phyloP scores from a whole-genome alignment of 1,140 invertebrate genomes.

The Eriocheir sinensis region DNA sequence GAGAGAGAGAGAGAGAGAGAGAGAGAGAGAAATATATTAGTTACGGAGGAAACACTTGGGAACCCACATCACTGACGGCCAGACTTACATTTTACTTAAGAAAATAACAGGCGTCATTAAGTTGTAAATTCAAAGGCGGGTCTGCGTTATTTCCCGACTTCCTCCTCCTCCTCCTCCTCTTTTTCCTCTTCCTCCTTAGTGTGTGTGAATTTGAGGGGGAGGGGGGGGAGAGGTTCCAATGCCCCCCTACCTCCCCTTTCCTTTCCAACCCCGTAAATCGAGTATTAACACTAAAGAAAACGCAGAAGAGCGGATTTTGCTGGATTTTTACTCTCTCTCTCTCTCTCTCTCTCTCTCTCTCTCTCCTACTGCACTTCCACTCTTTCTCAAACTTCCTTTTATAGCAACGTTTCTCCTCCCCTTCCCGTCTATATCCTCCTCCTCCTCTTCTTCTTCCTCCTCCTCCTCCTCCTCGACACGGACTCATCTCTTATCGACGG shows the following conservation, averaged over 20 bases:
- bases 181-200: neutral
- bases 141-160: neutral
- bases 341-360: conserved; percentile 58
- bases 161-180: neutral
- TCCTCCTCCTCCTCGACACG: neutral
- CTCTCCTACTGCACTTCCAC: neutral
- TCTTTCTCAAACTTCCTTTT: neutral
- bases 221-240: too few species aligned
- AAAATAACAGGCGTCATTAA: neutral
- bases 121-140: neutral
- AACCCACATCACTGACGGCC: neutral
- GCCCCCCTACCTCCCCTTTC: too few species aligned
- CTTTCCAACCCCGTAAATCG: neutral
- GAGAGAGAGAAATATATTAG: neutral
- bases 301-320: too few species aligned
- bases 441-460: neutral
- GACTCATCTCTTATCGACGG: neutral
- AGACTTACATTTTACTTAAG: conserved; percentile 17
- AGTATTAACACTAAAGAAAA: too few species aligned
- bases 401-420: neutral
- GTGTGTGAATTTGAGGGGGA: too few species aligned
- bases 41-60: neutral
- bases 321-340: conserved; percentile 54
- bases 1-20: conserved; percentile 6
- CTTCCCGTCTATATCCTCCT: neutral